phyloP scores from a whole-genome alignment of 2,888 invertebrate genomes.

The Pachliopta kotzebuea region DNA sequence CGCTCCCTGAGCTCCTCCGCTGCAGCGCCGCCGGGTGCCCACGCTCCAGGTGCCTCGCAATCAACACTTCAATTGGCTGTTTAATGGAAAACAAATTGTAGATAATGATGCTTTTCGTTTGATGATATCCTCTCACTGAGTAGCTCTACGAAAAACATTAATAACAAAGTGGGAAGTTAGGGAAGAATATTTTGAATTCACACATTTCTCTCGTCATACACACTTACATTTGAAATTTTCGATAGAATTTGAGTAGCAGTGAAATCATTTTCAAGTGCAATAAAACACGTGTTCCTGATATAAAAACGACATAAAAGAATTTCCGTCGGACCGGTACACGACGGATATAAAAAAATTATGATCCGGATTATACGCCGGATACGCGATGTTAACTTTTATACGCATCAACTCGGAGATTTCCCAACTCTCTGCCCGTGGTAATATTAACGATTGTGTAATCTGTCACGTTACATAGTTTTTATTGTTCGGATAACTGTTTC shows the following conservation, averaged over 20 bases:
- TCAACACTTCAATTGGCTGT: neutral
- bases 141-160: too few species aligned
- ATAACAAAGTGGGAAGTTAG: too few species aligned
- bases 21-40: neutral
- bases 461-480: too few species aligned
- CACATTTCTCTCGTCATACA: too few species aligned
- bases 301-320: constrained; percentile 19
- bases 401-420: neutral
- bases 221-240: neutral
- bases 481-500: too few species aligned
- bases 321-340: constrained; percentile 5
- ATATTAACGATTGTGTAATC: too few species aligned
- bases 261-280: constrained; percentile 13
- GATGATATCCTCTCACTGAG: too few species aligned
- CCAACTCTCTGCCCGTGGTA: too few species aligned
- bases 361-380: constrained; percentile 15
- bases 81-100: neutral
- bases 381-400: constrained; percentile 24
- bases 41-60: neutral
- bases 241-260: constrained; percentile 2
- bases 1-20: neutral
- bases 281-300: constrained; percentile 18
- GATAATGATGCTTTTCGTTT: neutral
- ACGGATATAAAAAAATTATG: constrained; percentile 12
- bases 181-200: too few species aligned